phyloP scores from a whole-genome alignment of 2,797 vertebrate species.

The Mormyrus proboscirostris region DNA sequence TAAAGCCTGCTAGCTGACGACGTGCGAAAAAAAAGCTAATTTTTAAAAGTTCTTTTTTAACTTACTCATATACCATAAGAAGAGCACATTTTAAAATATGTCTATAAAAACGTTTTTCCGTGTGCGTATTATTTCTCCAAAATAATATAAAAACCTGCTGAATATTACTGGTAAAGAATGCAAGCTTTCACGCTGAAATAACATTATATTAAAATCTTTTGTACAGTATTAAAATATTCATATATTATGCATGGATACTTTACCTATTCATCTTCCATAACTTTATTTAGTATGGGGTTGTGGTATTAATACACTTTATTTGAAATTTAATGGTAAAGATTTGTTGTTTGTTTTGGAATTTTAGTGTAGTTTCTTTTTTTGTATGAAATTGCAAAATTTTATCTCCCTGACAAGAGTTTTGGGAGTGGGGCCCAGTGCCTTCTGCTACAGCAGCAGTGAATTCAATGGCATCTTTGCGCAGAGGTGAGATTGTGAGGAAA shows the following conservation, averaged over 20 bases:
- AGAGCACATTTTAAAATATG: not conserved
- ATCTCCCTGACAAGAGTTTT: not conserved
- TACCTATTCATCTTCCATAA: not conserved
- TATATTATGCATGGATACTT: not conserved
- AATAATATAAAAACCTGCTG: not conserved
- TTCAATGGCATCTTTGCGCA: not conserved
- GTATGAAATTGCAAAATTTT: not conserved
- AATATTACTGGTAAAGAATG: not conserved
- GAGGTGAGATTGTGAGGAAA: not conserved
- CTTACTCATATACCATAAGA: not conserved
- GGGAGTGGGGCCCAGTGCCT: not conserved
- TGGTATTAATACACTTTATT: not conserved
- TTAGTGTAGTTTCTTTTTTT: not conserved
- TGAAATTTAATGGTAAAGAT: not conserved
- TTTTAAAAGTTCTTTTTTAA: not conserved
- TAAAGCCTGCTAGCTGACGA: not conserved
- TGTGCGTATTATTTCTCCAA: not conserved
- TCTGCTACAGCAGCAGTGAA: not conserved
- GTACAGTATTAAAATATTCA: not conserved
- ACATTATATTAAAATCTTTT: not conserved
- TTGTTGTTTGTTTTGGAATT: not conserved
- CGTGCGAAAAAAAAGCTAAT: not conserved
- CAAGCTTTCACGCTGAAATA: not conserved
- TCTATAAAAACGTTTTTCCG: not conserved
- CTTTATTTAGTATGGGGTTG: not conserved